phyloP scores from a whole-genome alignment of 1,140 invertebrate genomes.

The Archivesica marissinica region DNA sequence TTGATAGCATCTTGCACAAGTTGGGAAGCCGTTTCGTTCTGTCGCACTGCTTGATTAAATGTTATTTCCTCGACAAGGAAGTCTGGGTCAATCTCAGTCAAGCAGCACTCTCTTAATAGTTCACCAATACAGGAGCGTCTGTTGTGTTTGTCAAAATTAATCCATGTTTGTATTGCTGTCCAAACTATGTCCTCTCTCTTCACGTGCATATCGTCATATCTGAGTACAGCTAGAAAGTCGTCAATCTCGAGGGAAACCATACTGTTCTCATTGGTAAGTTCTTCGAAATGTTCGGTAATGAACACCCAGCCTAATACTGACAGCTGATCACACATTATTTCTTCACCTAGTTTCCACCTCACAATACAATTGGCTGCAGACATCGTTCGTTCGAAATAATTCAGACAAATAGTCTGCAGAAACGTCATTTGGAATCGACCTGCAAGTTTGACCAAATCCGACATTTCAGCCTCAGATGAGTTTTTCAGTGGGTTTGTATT shows the following conservation, averaged over 20 bases:
- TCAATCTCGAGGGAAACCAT: constrained; percentile 23
- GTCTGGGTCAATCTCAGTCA: constrained; percentile 27
- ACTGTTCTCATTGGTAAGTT: not conserved
- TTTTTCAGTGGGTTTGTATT: constrained; percentile 4
- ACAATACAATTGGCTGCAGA: not conserved
- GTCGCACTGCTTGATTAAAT: constrained; percentile 16
- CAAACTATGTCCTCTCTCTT: constrained; percentile 33
- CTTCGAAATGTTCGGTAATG: constrained; percentile 20
- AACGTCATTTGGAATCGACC: constrained; percentile 44
- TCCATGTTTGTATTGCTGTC: constrained; percentile 30
- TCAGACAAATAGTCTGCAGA: constrained; percentile 24
- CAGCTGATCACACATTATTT: constrained; percentile 9
- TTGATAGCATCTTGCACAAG: constrained; percentile 17
- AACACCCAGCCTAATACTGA: not conserved
- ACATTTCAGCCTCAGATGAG: constrained; percentile 1
- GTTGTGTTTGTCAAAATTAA: constrained; percentile 13
- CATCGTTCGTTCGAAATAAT: constrained; percentile 13
- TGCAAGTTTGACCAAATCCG: constrained; percentile 33
- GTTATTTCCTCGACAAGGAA: constrained; percentile 38
- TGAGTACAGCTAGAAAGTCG: constrained; percentile 6
- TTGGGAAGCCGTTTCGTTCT: constrained; percentile 19
- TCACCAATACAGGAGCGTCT: not conserved
- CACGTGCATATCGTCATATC: not conserved
- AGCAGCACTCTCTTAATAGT: constrained; percentile 30
- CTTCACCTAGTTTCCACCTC: constrained; percentile 20